Percentiles rank a stretch among this genome's conserved stretches.
Evolutionary conservation across 2,888 invertebrate genomes (phyloP).

Genomic region (Yponomeuta cagnagella): DNA sequence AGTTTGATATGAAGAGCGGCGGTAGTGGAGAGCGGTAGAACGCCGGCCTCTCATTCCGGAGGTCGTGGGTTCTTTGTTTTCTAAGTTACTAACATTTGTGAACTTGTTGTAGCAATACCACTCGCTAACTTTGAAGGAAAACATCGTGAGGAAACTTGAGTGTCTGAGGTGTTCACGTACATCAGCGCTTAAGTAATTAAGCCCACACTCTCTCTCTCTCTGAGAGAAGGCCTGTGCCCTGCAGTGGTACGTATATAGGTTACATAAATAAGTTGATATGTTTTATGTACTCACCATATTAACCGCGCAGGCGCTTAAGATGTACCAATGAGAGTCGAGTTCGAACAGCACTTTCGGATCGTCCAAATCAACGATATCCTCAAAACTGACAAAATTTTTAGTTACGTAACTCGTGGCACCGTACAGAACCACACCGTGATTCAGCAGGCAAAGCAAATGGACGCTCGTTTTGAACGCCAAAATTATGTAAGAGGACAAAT

Average conservation of each 20-base stretch:
- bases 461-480: background rate
- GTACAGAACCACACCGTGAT: background rate
- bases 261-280: background rate
- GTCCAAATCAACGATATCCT: background rate
- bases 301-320: background rate
- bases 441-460: background rate
- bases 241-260: background rate
- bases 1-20: too few relatives aligned
- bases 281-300: slow-evolving; percentile 2
- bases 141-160: too few relatives aligned
- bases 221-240: too few relatives aligned
- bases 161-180: too few relatives aligned
- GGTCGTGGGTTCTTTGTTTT: too few relatives aligned
- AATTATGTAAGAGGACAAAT: background rate
- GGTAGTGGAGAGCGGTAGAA: too few relatives aligned
- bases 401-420: background rate
- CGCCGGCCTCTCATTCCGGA: too few relatives aligned
- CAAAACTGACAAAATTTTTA: background rate
- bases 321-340: slow-evolving; percentile 3
- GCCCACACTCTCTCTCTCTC: too few relatives aligned
- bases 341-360: background rate
- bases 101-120: too few relatives aligned
- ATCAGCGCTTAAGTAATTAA: too few relatives aligned
- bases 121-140: too few relatives aligned
- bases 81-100: too few relatives aligned